Base-by-base conservation (phyloP, 2,113 vertebrate genomes). In the Hyaena hyaena region DNA sequence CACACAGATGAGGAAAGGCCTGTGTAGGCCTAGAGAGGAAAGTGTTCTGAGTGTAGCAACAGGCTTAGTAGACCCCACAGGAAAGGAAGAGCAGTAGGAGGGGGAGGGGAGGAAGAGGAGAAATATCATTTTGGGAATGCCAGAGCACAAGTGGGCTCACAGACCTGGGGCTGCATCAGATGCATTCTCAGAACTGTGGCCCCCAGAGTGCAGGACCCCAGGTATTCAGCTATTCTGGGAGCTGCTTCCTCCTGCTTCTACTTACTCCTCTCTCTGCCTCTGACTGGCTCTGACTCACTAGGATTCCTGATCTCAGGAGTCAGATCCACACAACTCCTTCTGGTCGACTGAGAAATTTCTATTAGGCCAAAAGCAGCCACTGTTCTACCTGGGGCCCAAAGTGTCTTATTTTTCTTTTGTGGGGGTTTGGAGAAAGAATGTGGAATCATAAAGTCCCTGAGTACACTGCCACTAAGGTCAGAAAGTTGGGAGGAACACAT, bases 21-120 rank as follows among this genome's bases (percentile, higher is more conserved):
- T 23, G 21, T 0, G 0, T 11, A 4, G 14, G 21, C 2, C 1
- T 2, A 0, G 7, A 66, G 15, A 53, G 35, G 23, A 10, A 19
- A 93, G 39, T 2, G 19, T 19, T 5, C 55, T 50, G 43, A 77
- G 12, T 9, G 12, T 5, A 69, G 11, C 1, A 8, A 63, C 14
- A 8, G 11, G 31, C 23, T 26, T 24, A 16, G 5, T 1, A 55
- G 66, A 48, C 28, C 28, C 63, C 28, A 0, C 1, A 6, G 4
- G 43, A 8, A n/a, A 26, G 33, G 23, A 76, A 12, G 65, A 69
- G 10, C 3, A 23, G 12, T 0, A 45, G 66, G 43, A 69, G 12
- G 39, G 23, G 6, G 4, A 66, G 68, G 4, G 48, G 33, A 28
- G 7, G 26, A 74, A 12, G 10, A 74, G 21, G n/a, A 39, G 68